Evolutionary conservation across 2,113 vertebrate genomes (phyloP), one percentile per base, ranked within the genome.

Genomic region (Perca flavescens): DNA sequence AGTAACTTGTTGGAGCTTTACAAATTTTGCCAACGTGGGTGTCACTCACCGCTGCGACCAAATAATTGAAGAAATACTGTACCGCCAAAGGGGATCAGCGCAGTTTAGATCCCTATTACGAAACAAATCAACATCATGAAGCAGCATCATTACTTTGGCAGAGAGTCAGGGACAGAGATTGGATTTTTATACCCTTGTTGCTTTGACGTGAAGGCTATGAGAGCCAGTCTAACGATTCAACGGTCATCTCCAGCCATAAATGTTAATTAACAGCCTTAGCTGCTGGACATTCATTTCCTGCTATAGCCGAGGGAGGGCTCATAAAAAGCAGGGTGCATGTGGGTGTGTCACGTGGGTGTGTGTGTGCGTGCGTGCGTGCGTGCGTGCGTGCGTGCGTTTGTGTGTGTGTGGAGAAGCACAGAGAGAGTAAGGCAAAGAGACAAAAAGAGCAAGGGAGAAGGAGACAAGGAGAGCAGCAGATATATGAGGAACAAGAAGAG

Each of bases 221-320:
- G 89, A 89, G 78, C 61, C 82, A 75, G 84, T 86, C 84, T 86
- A 90, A 82, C 67, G 77, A 91, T 88, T 88, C 83, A 61, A 76
- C 25, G 85, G 84, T 91, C 93, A 91, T 93, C 86, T 74, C 40
- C 46, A 61, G 77, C 89, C 86, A 90, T 94, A 89, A 93, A 93
- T 82, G 86, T 83, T 93, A 93, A 94, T 94, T 93, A 93, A 91
- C 86, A 87, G 76, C 84, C 83, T 65, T 25, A 28, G 86, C 90
- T 81, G 65, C 81, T 69, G 89, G 90, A 92, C 92, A 84, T 91
- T 89, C 90, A 92, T 93, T 93, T 92, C 84, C 88, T 92, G 84
- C 81, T 77, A 56, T 70, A 82, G 90, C 88, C 67, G n/a, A 63
- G 82, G 88, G 83, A 89, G 73, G 58, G 54, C 77, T 81, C 85